Conservation (phyloP, 1,140 invertebrate genomes). For the Subanguina moxae region DNA sequence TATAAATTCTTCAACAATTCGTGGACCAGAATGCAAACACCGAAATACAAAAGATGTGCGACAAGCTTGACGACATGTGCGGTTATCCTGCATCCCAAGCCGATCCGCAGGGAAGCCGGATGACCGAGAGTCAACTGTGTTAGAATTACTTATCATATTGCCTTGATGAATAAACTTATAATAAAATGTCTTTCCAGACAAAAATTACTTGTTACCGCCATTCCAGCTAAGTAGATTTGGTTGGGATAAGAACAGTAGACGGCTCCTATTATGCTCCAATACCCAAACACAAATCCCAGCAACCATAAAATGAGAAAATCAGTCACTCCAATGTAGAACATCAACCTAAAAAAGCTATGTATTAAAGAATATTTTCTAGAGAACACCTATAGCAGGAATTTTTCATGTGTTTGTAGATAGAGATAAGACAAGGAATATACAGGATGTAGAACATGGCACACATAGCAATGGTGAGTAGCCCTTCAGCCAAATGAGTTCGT, state of each 20-base stretch:
- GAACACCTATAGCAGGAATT: background rate
- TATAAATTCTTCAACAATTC: too few relatives aligned
- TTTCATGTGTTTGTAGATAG: constrained; percentile 31
- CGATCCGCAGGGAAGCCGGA: too few relatives aligned
- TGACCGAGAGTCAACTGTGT: too few relatives aligned
- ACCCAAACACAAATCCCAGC: constrained; percentile 27
- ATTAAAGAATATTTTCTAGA: too few relatives aligned
- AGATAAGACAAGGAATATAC: constrained; percentile 22
- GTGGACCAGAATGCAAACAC: too few relatives aligned
- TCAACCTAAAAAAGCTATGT: constrained; percentile 10
- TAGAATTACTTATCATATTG: too few relatives aligned
- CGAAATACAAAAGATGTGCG: too few relatives aligned
- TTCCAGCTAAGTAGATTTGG: constrained; percentile 26
- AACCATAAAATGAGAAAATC: constrained; percentile 19
- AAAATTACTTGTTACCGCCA: too few relatives aligned
- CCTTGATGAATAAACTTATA: too few relatives aligned
- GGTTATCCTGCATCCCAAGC: too few relatives aligned
- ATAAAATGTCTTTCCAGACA: too few relatives aligned
- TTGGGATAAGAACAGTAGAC: constrained; percentile 23
- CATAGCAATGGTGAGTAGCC: constrained; percentile 13
- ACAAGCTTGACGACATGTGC: too few relatives aligned
- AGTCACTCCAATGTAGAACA: constrained; percentile 32
- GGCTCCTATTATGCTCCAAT: constrained; percentile 26
- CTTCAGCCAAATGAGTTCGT: constrained; percentile 21
- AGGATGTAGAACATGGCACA: constrained; percentile 23